Percentiles rank a stretch among this genome's conserved stretches.
Evolutionary conservation across 2,888 invertebrate genomes (phyloP).

Genomic region (Colletes collaris): DNA sequence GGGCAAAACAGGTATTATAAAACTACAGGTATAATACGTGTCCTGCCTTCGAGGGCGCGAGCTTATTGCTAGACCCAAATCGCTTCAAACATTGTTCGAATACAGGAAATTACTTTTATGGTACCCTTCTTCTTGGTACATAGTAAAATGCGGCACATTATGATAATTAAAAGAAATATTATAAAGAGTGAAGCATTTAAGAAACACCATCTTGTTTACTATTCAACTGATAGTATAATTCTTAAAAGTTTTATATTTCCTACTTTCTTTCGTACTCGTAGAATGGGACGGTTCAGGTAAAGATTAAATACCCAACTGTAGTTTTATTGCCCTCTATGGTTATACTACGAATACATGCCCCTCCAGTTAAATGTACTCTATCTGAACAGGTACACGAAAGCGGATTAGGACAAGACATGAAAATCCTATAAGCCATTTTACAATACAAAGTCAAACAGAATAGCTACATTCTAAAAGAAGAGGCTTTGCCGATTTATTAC

Average conservation of each 20-base stretch:
- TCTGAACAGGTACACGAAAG: slow-evolving; percentile 16
- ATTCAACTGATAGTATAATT: neutral
- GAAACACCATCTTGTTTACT: neutral
- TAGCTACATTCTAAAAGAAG: slow-evolving; percentile 20
- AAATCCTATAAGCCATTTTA: slow-evolving; percentile 38
- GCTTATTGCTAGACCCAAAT: neutral
- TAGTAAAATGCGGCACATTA: slow-evolving; percentile 1
- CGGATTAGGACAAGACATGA: slow-evolving; percentile 19
- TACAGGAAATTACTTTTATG: neutral
- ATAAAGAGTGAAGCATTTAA: neutral
- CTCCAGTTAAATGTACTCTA: slow-evolving; percentile 28
- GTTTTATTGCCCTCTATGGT: slow-evolving; percentile 12
- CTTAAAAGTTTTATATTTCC: neutral
- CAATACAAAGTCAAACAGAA: slow-evolving; percentile 30
- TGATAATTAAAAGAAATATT: too few relatives aligned
- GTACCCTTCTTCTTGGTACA: neutral
- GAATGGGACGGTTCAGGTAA: neutral
- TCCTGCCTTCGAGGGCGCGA: slow-evolving; percentile 9
- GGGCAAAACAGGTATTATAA: slow-evolving; percentile 5
- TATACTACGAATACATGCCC: slow-evolving; percentile 11
- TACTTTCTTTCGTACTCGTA: neutral
- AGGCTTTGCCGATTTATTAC: neutral
- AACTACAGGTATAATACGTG: slow-evolving; percentile 5
- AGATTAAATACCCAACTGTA: slow-evolving; percentile 24
- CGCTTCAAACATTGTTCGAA: neutral